Base-by-base conservation (phyloP, 2,888 invertebrate genomes). In the Drosophila paucipuncta region DNA sequence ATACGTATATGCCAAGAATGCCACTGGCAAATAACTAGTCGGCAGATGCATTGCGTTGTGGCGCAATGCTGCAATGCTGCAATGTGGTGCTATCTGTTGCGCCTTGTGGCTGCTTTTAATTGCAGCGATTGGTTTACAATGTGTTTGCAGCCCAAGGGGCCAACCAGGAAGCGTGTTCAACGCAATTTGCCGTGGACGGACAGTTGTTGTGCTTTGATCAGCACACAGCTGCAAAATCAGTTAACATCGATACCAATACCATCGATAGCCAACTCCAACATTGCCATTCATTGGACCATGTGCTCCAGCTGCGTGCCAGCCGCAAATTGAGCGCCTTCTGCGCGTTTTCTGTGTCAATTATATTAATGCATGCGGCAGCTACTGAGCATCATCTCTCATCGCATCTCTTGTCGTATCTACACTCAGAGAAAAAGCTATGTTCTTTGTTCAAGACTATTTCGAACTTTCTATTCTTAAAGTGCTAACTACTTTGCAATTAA, bases 271-370 rank as follows among this genome's bases (percentile, higher is more conserved):
- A 60, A 50, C 70, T 16, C 11, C 16, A 22, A 22, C 22, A 57
- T 25, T 43, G 50, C 53, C 39, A 57, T 39, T 30, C 57, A 39
- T 57, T 55, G 37, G n/a, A 28, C 16, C 37, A 37, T 55, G 37
- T 68, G 55, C 58, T 43, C 55, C 66, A 73, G 81, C 80, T 78
- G 84, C 88, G 76, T 76, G 86, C 72, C 73, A 74, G 68, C 68
- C 75, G 54, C 80, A 78, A 78, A 85, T 86, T 88, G 86, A 83
- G 83, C 80, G 67, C 70, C 72, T 67, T 78, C 80, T 75, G 76
- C 67, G 74, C 68, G 73, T 66, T 84, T 89, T 90, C 82, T 90
- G 79, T 91, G 91, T 91, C 91, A 91, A 91, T 90, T 90, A 87
- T 78, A 89, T 90, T 83, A 85, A 89, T 87, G 86, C 81, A 90